phyloP scores from a whole-genome alignment of 2,888 invertebrate species.

The Ecliptopera silaceata region DNA sequence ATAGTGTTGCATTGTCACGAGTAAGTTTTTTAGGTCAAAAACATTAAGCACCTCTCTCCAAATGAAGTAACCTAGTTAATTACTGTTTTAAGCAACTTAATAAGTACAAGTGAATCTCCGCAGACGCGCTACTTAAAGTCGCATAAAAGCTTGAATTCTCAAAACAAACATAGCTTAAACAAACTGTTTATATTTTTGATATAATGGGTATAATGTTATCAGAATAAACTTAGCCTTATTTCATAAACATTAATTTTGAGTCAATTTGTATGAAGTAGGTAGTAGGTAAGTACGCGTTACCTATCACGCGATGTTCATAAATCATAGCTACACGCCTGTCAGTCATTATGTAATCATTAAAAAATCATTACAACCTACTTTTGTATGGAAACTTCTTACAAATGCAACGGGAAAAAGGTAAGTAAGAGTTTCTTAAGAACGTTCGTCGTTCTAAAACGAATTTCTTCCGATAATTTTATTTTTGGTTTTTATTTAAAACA shows the following conservation, averaged over 20 bases:
- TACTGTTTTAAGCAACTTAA: too few species aligned
- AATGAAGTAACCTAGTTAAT: too few species aligned
- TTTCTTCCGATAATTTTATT: neutral
- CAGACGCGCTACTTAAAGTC: too few species aligned
- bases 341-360: slow-evolving; percentile 77
- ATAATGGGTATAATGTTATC: neutral
- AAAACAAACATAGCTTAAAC: too few species aligned
- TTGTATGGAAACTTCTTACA: slow-evolving; percentile 12
- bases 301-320: slow-evolving; percentile 75
- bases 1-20: too few species aligned
- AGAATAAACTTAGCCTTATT: neutral
- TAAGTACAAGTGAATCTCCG: too few species aligned
- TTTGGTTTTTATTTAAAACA: too few species aligned
- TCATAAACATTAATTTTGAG: slow-evolving; percentile 19
- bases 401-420: slow-evolving; percentile 18
- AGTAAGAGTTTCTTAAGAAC: neutral
- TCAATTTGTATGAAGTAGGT: slow-evolving; percentile 14
- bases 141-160: too few species aligned
- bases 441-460: neutral
- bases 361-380: slow-evolving; percentile 68
- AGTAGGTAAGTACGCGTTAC: slow-evolving; percentile 37
- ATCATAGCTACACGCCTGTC: slow-evolving; percentile 68
- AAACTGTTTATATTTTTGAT: neutral
- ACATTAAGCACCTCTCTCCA: too few species aligned
- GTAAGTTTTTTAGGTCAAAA: too few species aligned